phyloP scores from a whole-genome alignment of 1,140 invertebrate species.

The Thaumatotibia leucotreta region DNA sequence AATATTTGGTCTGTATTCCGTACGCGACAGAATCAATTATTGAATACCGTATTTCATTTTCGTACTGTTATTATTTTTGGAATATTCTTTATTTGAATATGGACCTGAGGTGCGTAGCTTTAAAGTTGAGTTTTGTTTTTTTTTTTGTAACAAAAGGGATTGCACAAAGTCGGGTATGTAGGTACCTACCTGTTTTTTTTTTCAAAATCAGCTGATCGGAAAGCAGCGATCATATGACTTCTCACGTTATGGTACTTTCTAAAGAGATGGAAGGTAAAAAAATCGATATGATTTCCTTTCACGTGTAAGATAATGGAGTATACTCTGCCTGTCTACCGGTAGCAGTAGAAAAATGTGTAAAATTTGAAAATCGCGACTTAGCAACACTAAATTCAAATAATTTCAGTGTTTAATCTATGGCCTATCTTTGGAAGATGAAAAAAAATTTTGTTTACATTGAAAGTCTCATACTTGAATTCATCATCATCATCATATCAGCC shows the following conservation, averaged over 20 bases:
- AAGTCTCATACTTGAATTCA: no score
- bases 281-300: neutral
- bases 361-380: no score
- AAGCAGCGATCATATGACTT: conserved; percentile 5
- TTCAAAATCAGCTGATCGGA: conserved; percentile 6
- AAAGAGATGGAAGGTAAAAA: neutral
- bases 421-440: no score
- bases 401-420: no score
- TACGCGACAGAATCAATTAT: neutral
- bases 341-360: no score
- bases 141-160: conserved; percentile 17
- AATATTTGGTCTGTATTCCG: conserved; percentile 20
- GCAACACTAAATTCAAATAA: no score
- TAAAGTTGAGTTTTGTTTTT: neutral
- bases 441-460: no score
- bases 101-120: neutral
- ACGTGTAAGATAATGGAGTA: neutral
- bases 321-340: no score
- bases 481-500: no score
- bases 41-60: neutral
- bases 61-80: neutral
- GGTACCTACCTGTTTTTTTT: conserved; percentile 7
- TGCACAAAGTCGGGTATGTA: conserved; percentile 11
- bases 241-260: neutral
- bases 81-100: neutral